These are phyloP conservation scores for Pseudomyrmex pallidus DNA, from an alignment of 1,140 invertebrate genomes.

Conservation along the genomic window DNA sequence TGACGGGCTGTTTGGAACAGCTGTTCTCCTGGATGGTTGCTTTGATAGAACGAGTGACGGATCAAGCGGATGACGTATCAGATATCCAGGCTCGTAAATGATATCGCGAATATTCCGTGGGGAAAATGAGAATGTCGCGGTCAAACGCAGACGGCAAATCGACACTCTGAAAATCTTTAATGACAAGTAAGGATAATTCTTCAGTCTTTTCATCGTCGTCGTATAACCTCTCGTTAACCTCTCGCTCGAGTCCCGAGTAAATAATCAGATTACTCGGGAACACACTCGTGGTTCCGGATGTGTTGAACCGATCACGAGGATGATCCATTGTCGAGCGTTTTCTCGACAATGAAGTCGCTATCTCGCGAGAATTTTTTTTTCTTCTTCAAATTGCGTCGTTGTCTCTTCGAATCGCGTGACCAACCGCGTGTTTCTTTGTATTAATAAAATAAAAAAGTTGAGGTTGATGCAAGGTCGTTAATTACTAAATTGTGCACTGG, in stretches of 20 bases:
- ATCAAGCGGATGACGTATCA: constrained; percentile 83
- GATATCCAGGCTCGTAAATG: constrained; percentile 83
- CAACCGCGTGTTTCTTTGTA: not conserved
- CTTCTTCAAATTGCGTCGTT: constrained; percentile 2
- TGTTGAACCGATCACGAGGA: not conserved
- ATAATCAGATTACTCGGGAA: not conserved
- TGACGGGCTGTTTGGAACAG: constrained; percentile 67
- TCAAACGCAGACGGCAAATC: constrained; percentile 88
- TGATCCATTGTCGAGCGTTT: too few species aligned
- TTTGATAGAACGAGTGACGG: constrained; percentile 76
- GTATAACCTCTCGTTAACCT: constrained; percentile 77
- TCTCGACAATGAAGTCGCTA: not conserved
- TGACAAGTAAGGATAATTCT: constrained; percentile 83
- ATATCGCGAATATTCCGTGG: constrained; percentile 85
- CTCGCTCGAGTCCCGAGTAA: not conserved
- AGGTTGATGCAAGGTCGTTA: too few species aligned
- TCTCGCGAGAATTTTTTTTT: not conserved
- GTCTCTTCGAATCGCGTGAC: not conserved
- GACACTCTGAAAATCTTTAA: constrained; percentile 91
- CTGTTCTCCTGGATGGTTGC: constrained; percentile 79
- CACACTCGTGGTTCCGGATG: not conserved
- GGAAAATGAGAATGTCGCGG: constrained; percentile 84
- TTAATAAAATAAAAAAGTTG: not conserved
- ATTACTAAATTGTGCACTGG: too few species aligned
- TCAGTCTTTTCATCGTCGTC: not conserved